Percentiles rank a stretch among this genome's conserved stretches.
Conservation (phyloP, 2,888 invertebrate genomes). For the Ophion slaviceki region DNA sequence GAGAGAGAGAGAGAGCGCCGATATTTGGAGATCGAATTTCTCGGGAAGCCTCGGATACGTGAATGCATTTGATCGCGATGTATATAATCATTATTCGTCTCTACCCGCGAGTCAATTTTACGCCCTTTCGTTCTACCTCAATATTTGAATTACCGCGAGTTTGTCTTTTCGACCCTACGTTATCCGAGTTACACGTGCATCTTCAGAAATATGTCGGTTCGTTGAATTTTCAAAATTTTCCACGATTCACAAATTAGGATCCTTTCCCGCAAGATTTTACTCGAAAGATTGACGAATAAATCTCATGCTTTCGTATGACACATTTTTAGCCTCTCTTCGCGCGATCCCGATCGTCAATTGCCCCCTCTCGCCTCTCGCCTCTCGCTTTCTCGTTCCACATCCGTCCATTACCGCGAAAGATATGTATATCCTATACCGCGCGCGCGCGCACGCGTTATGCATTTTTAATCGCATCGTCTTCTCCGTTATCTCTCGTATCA, state of each 20-base stretch:
- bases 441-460: conserved; percentile 42
- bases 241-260: background rate
- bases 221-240: no score
- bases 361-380: conserved; percentile 58
- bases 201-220: no score
- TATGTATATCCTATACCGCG: conserved; percentile 38
- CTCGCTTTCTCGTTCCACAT: conserved; percentile 45
- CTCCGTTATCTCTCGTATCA: conserved; percentile 42
- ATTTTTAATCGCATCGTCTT: conserved; percentile 58
- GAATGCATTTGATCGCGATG: conserved; percentile 15
- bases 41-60: background rate
- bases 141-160: no score
- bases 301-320: background rate
- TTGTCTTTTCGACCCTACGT: no score
- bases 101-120: background rate
- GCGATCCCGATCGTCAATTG: conserved; percentile 30
- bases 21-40: background rate
- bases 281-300: background rate
- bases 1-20: conserved; percentile 9
- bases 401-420: conserved; percentile 53
- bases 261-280: background rate
- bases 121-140: background rate
- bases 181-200: no score
- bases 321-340: conserved; percentile 4
- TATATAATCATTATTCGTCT: conserved; percentile 11